Evolutionary conservation across 2,888 invertebrate species (phyloP).

Genomic region (Cephus runcator): DNA sequence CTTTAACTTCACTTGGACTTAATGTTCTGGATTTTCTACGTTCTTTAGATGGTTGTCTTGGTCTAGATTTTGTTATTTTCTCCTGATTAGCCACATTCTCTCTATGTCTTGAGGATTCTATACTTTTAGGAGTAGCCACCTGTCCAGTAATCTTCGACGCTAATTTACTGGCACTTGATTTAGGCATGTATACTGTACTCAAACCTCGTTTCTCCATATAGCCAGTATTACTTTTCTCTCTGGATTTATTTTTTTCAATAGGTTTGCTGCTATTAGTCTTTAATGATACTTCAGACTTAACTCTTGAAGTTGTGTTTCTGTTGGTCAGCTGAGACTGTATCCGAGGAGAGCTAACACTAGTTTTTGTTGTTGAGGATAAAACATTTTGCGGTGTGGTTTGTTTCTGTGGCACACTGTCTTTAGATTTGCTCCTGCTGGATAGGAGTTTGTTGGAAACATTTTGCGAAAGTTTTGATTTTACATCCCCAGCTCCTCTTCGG

Average conservation of each 20-base stretch:
- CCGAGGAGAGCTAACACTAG: slow-evolving; percentile 7
- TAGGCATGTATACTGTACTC: slow-evolving; percentile 52
- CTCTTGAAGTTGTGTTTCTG: slow-evolving; percentile 4
- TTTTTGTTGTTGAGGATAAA: slow-evolving; percentile 2
- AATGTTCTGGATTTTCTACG: slow-evolving; percentile 53
- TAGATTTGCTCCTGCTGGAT: slow-evolving; percentile 4
- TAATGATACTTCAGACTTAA: slow-evolving; percentile 4
- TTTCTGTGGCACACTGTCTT: neutral
- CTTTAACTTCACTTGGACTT: slow-evolving; percentile 57
- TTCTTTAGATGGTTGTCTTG: slow-evolving; percentile 37
- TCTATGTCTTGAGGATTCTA: slow-evolving; percentile 8
- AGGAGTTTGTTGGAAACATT: neutral
- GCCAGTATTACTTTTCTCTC: slow-evolving; percentile 24
- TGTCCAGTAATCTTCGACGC: slow-evolving; percentile 9
- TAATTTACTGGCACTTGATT: slow-evolving; percentile 21
- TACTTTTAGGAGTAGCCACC: slow-evolving; percentile 15
- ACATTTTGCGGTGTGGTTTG: neutral
- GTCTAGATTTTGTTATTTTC: slow-evolving; percentile 3
- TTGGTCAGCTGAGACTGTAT: neutral
- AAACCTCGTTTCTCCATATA: slow-evolving; percentile 51
- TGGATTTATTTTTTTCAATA: slow-evolving; percentile 14
- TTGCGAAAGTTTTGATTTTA: slow-evolving; percentile 5
- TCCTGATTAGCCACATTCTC: slow-evolving; percentile 9
- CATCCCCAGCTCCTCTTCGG: slow-evolving; percentile 10
- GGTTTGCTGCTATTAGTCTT: neutral